Conservation (phyloP, 2,888 invertebrate genomes). For the Ophioninae sp. region DNA sequence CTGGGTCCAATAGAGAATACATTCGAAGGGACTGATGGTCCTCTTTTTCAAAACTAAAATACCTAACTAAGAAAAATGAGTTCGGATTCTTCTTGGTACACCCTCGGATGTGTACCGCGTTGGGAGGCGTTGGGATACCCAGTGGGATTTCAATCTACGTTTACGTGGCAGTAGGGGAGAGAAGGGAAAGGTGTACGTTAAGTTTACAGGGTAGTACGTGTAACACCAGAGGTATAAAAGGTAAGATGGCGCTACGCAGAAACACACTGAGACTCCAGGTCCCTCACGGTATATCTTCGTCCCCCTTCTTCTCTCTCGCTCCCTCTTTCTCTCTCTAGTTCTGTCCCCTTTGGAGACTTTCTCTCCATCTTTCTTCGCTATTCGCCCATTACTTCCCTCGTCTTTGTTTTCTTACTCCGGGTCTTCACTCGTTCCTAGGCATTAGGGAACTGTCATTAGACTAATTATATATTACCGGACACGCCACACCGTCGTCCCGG, state of each 20-base stretch:
- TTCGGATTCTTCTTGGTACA: too few relatives aligned
- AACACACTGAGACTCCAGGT: constrained; percentile 46
- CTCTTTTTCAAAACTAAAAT: too few relatives aligned
- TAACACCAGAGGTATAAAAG: constrained; percentile 50
- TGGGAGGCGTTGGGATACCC: constrained; percentile 20
- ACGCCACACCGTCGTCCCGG: constrained; percentile 46
- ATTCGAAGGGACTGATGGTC: too few relatives aligned
- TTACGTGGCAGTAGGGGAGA: constrained; percentile 26
- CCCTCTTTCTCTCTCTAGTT: neutral
- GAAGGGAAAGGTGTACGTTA: constrained; percentile 34
- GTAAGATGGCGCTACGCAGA: constrained; percentile 39
- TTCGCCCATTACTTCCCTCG: constrained; percentile 46
- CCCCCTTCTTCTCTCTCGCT: neutral
- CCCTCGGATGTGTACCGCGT: too few relatives aligned
- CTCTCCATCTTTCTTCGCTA: constrained; percentile 8
- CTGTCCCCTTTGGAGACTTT: neutral
- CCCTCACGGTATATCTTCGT: neutral
- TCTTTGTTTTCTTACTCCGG: constrained; percentile 20
- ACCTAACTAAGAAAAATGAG: too few relatives aligned
- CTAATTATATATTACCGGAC: constrained; percentile 67
- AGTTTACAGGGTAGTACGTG: constrained; percentile 53
- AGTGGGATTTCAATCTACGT: constrained; percentile 33
- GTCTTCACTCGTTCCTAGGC: constrained; percentile 48
- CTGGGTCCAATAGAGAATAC: too few relatives aligned
- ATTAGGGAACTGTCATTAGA: constrained; percentile 69